phyloP scores from a whole-genome alignment of 2,888 invertebrate genomes.

The Nesidiocoris tenuis region DNA sequence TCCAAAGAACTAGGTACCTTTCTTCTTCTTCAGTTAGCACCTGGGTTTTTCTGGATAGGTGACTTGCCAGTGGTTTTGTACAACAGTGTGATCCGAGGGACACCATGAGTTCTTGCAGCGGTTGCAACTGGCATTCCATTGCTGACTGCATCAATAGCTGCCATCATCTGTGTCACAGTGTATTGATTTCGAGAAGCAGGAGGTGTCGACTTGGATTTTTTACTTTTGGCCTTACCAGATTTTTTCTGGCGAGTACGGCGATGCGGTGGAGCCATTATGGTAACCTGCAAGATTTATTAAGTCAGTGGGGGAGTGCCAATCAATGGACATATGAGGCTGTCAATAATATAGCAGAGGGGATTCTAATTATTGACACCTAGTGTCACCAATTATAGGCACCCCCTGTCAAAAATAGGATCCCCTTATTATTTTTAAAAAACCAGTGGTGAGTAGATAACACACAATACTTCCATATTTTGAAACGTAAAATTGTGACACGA shows the following conservation, averaged over 20 bases:
- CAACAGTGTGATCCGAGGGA: background rate
- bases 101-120: background rate
- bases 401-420: background rate
- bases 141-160: constrained; percentile 7
- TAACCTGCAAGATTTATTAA: too few relatives aligned
- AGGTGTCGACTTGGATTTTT: too few relatives aligned
- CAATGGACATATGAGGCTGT: background rate
- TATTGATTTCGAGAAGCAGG: background rate
- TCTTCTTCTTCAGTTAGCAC: constrained; percentile 19
- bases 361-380: background rate
- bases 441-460: too few relatives aligned
- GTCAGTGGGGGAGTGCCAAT: background rate
- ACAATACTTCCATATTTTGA: too few relatives aligned
- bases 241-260: background rate
- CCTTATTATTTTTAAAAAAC: too few relatives aligned
- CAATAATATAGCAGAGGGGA: background rate
- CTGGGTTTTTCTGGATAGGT: constrained; percentile 1
- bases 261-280: background rate
- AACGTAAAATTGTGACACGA: too few relatives aligned
- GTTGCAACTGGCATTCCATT: constrained; percentile 4
- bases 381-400: background rate
- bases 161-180: background rate
- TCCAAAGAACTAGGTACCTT: background rate
- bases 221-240: too few relatives aligned
- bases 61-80: background rate